Evolutionary conservation across 1,140 invertebrate species (phyloP), one percentile per base, ranked within the genome.

Genomic region (Papilio glaucus): DNA sequence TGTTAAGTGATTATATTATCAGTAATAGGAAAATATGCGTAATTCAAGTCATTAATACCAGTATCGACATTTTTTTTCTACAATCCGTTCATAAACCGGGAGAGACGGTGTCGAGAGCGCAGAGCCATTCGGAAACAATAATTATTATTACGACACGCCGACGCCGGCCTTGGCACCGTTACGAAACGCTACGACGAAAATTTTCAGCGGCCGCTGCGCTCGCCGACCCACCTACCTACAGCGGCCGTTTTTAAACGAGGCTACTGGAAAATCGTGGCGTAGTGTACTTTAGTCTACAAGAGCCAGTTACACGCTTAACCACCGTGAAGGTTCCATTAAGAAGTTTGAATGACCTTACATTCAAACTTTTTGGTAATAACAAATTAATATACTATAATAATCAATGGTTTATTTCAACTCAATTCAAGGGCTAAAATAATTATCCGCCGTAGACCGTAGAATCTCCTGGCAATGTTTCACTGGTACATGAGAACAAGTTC

Each of bases 171-270:
- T 65, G 62, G 62, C 62, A 38, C 62, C 29, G 33, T 65, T 65
- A 38, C 62, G 62, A 38, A 65, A 65, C 62, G 33, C n/a, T 15
- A 57, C 49, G 49, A 21, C 62, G 62, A 65, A 65, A 65, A 65
- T 65, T 65, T 65, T 65, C 62, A 65, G 62, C 33, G 4, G 62
- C 49, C 45, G 21, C 18, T 24, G 49, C 8, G n/a, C 42, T 45
- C 42, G 29, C 2, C 29, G 29, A 33, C 29, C 29, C 2, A 33
- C 29, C 45, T 15, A 38, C 15, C 24, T 24, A 21, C 29, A 13
- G 29, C 29, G 9, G 18, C 33, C 62, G 18, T 39, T 65, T 65
- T 65, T 3, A 65, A 41, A 18, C 62, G 62, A 65, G 62, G 37
- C 33, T 63, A 63, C n/a, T 65, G 29, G 62, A 65, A 65, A 65